Percentiles rank a stretch among this genome's conserved stretches.
Evolutionary conservation across 2,797 vertebrate species (phyloP).

Genomic region (Microtus agrestis): DNA sequence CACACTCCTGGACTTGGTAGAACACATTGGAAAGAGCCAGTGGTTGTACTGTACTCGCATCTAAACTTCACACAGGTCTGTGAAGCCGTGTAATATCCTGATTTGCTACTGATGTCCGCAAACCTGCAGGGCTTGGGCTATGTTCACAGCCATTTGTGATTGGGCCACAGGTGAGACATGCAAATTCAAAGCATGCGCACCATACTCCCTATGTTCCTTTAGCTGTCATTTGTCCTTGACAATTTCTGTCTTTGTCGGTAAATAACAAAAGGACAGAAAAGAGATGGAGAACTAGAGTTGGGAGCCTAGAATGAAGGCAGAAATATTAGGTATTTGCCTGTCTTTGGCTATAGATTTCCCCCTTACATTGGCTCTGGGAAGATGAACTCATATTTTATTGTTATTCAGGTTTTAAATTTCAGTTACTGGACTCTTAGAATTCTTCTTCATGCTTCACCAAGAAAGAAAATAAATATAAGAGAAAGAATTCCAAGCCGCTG

Average conservation of each 20-base stretch:
- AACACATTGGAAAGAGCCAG: neutral
- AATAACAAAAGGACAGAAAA: neutral
- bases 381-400: neutral
- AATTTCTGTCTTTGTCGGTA: neutral
- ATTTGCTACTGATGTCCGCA: neutral
- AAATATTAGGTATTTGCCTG: neutral
- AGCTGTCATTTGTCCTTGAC: neutral
- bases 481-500: neutral
- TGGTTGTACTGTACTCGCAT: neutral
- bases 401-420: neutral
- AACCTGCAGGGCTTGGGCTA: neutral
- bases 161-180: neutral
- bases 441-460: neutral
- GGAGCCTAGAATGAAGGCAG: neutral
- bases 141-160: neutral
- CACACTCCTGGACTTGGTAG: neutral
- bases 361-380: neutral
- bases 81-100: too few relatives aligned
- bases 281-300: neutral
- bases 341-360: neutral
- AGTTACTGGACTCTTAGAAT: neutral
- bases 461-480: slow-evolving; percentile 10
- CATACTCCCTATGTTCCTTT: neutral
- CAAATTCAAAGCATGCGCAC: neutral
- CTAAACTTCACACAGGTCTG: neutral